phyloP scores from a whole-genome alignment of 2,888 invertebrate genomes.

The Cancer borealis region DNA sequence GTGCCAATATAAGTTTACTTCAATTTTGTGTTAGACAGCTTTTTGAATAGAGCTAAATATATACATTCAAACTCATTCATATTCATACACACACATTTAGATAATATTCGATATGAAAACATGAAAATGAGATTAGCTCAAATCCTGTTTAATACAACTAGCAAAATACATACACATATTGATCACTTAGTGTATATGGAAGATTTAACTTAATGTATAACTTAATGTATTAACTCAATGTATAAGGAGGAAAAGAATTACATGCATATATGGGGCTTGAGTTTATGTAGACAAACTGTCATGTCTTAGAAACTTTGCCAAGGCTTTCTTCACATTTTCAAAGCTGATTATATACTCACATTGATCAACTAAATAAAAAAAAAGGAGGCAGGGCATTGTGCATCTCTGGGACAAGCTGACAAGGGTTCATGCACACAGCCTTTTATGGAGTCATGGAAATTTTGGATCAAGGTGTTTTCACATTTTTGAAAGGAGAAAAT shows the following conservation, averaged over 20 bases:
- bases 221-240: too few species aligned
- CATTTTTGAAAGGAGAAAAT: background rate
- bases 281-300: background rate
- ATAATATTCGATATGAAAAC: background rate
- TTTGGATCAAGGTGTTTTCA: background rate
- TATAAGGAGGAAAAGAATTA: background rate
- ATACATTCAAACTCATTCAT: background rate
- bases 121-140: background rate
- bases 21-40: background rate
- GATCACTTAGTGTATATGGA: background rate
- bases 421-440: background rate
- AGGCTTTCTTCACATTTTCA: background rate
- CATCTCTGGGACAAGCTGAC: background rate
- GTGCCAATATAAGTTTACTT: background rate
- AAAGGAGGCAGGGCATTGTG: background rate
- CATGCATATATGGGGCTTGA: background rate
- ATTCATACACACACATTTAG: background rate
- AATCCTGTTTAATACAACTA: background rate
- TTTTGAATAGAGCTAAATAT: background rate
- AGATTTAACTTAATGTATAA: too few species aligned
- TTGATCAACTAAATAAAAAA: background rate
- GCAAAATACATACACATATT: background rate
- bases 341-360: background rate
- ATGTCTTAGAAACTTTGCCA: background rate
- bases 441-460: background rate